Evolutionary conservation across 2,888 invertebrate species (phyloP).

Genomic region (Tetragnatha montana): DNA sequence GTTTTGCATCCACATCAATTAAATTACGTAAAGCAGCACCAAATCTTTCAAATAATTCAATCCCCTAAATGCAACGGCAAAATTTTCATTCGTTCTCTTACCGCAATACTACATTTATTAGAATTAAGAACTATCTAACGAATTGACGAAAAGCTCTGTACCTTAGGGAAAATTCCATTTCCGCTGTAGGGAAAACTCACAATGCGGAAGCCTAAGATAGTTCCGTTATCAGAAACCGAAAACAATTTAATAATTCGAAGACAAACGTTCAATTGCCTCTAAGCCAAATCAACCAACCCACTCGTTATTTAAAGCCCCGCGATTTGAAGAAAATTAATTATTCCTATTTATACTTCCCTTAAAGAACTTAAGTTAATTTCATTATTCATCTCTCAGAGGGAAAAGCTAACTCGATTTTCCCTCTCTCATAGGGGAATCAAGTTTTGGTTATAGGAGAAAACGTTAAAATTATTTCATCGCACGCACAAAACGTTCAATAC

Average conservation of each 20-base stretch:
- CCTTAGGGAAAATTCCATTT: neutral
- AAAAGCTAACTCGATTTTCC: constrained; percentile 15
- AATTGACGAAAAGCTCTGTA: neutral
- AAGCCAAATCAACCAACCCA: neutral
- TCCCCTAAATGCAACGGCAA: too few species aligned
- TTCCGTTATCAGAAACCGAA: neutral
- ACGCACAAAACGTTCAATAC: constrained; percentile 34
- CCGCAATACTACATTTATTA: neutral
- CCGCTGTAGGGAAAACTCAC: neutral
- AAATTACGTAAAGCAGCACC: too few species aligned
- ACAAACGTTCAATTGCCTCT: neutral
- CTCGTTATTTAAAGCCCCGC: constrained; percentile 15
- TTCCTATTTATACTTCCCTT: constrained; percentile 22
- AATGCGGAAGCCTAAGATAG: neutral
- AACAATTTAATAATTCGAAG: neutral
- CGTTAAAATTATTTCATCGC: constrained; percentile 35
- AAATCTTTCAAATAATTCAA: too few species aligned
- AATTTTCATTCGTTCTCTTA: neutral
- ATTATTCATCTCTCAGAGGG: constrained; percentile 4
- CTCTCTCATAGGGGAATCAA: constrained; percentile 13
- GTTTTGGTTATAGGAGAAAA: neutral
- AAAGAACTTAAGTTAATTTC: constrained; percentile 21
- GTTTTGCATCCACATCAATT: too few species aligned
- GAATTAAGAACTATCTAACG: neutral
- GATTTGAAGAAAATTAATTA: constrained; percentile 21